Conservation (phyloP, 1,140 invertebrate genomes). For the Apocrypta bakeri region DNA sequence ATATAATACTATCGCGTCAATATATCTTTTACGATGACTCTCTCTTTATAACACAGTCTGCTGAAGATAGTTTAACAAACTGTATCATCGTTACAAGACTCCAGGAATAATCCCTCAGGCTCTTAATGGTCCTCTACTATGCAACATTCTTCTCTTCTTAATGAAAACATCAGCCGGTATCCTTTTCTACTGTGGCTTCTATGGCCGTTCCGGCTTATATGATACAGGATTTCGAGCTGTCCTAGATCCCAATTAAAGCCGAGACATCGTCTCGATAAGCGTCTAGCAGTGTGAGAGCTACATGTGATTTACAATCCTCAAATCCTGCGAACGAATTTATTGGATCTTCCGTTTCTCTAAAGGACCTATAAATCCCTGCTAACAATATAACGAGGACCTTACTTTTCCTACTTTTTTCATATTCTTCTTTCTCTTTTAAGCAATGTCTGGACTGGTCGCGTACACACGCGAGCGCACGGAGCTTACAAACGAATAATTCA, state of each 20-base stretch:
- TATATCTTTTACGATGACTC: conserved; percentile 22
- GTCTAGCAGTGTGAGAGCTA: neutral
- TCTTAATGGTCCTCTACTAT: conserved; percentile 16
- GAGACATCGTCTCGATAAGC: conserved; percentile 13
- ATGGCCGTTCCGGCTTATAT: conserved; percentile 30
- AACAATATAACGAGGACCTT: conserved; percentile 32
- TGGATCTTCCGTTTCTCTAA: neutral
- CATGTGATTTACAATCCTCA: conserved; percentile 49
- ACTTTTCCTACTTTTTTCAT: neutral
- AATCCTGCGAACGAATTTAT: conserved; percentile 47
- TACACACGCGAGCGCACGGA: neutral
- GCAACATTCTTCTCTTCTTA: conserved; percentile 30
- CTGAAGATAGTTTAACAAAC: conserved; percentile 44
- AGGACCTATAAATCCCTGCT: conserved; percentile 25
- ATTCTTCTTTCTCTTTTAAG: neutral
- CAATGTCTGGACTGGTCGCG: neutral
- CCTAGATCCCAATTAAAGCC: conserved; percentile 48
- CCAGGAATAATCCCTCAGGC: neutral
- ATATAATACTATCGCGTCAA: conserved; percentile 8
- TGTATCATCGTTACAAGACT: neutral
- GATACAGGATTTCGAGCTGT: conserved; percentile 3
- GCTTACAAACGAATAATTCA: conserved; percentile 7
- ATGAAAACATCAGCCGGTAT: conserved; percentile 44
- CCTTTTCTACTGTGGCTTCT: neutral
- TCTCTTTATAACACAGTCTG: conserved; percentile 7